Evolutionary conservation across 2,113 vertebrate genomes (phyloP).

Genomic region (Salvelinus sp.): DNA sequence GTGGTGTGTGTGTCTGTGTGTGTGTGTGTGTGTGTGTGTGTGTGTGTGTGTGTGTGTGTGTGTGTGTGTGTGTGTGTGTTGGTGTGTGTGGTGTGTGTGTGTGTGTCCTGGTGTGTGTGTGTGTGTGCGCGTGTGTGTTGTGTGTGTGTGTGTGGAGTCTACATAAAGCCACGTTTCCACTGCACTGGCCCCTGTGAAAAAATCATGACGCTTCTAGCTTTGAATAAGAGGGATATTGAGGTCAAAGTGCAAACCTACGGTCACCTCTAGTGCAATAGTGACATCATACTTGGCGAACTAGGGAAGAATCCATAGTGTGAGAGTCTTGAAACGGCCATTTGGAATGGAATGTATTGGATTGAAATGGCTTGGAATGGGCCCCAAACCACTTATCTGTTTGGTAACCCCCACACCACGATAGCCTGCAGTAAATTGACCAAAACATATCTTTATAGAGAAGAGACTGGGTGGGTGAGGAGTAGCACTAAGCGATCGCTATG

Average conservation of each 20-base stretch:
- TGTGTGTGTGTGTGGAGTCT: too few species aligned
- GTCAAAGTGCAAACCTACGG: background rate
- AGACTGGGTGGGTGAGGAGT: background rate
- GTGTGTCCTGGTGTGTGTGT: too few species aligned
- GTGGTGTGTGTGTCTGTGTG: too few species aligned
- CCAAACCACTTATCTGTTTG: constrained; percentile 16
- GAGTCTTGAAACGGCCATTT: too few species aligned
- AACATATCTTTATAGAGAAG: constrained; percentile 8
- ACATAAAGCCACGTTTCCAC: too few species aligned
- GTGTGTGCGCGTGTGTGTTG: too few species aligned
- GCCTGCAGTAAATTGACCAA: constrained; percentile 8
- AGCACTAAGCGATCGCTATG: background rate
- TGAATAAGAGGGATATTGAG: background rate
- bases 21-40: too few species aligned
- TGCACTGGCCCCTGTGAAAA: background rate
- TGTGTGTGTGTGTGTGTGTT: too few species aligned
- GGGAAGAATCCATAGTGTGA: background rate
- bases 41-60: too few species aligned
- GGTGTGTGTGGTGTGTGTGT: too few species aligned
- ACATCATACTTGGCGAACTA: background rate
- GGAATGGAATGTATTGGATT: background rate
- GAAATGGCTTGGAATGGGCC: background rate
- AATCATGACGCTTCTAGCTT: too few species aligned
- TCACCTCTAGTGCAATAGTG: too few species aligned
- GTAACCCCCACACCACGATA: constrained; percentile 22